A percentile compares a stretch with the other conserved stretches of the same genome.
These are phyloP conservation scores for Tuberolachnus salignus DNA, from an alignment of 2,888 invertebrate species.

Conservation along the genomic window DNA sequence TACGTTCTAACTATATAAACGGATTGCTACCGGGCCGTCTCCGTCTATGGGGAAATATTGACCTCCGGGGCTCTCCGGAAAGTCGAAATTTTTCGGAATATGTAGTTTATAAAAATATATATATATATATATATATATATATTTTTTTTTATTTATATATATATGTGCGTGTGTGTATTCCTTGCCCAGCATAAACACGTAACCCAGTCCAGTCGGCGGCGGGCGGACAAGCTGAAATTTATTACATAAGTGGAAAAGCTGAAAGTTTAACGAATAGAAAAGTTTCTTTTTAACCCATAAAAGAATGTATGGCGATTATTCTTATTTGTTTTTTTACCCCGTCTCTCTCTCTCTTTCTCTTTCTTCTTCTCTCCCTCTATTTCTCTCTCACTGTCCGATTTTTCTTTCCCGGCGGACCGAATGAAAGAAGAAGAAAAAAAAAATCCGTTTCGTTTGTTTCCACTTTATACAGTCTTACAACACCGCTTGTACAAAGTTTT, in stretches of 20 bases:
- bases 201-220: constrained; percentile 11
- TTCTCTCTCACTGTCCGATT: neutral
- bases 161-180: too few species aligned
- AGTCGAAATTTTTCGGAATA: constrained; percentile 17
- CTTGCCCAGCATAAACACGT: neutral
- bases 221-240: constrained; percentile 21
- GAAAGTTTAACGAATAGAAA: constrained; percentile 53
- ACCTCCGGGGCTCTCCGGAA: constrained; percentile 10
- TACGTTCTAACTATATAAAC: neutral
- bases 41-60: constrained; percentile 5
- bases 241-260: constrained; percentile 48
- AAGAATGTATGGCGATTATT: constrained; percentile 53
- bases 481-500: constrained; percentile 42
- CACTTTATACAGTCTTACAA: neutral
- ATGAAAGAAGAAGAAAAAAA: neutral
- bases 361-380: neutral
- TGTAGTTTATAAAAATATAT: neutral
- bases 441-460: constrained; percentile 50
- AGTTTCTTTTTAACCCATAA: constrained; percentile 54
- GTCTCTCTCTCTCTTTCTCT: neutral
- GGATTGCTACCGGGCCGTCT: constrained; percentile 4
- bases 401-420: constrained; percentile 1
- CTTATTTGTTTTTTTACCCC: constrained; percentile 34
- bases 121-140: too few species aligned
- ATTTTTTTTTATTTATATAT: neutral